A percentile compares a stretch with the other conserved stretches of the same genome.
Evolutionary conservation across 2,113 vertebrate genomes (phyloP).

Genomic region (Enhydra lutris): DNA sequence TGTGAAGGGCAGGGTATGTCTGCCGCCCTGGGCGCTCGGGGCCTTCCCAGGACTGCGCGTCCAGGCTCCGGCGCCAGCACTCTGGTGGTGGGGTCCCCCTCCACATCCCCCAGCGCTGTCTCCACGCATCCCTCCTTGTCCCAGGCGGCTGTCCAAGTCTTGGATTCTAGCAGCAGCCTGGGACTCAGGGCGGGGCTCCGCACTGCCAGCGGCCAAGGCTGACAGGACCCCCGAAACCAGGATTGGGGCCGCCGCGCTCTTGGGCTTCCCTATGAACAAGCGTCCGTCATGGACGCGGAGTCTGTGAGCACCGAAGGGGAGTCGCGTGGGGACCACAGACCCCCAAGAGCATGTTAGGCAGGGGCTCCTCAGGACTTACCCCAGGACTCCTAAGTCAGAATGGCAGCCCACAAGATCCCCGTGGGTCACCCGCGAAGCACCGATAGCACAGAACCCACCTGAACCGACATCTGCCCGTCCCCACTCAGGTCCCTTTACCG

Average conservation of each 20-base stretch:
- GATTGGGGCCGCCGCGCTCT: background rate
- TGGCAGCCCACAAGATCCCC: background rate
- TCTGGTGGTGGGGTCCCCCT: background rate
- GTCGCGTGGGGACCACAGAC: background rate
- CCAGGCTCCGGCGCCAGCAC: background rate
- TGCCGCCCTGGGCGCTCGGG: too few species aligned
- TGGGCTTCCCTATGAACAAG: background rate
- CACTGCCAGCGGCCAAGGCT: background rate
- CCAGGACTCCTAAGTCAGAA: background rate
- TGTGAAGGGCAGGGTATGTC: background rate
- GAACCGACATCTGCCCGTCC: accelerated
- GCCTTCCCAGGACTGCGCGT: accelerated
- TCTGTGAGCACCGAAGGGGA: background rate
- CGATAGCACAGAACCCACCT: accelerated
- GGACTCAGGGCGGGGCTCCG: background rate
- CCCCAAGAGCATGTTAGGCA: background rate
- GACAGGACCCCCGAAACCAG: accelerated
- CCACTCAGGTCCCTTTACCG: accelerated
- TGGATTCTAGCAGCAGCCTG: background rate
- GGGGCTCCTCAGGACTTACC: background rate
- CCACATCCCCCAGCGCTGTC: background rate
- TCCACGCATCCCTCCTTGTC: background rate
- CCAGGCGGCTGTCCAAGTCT: background rate
- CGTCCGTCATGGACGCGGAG: background rate
- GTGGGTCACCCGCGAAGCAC: background rate